phyloP scores from a whole-genome alignment of 2,888 invertebrate genomes.

The Byasa hedistus region DNA sequence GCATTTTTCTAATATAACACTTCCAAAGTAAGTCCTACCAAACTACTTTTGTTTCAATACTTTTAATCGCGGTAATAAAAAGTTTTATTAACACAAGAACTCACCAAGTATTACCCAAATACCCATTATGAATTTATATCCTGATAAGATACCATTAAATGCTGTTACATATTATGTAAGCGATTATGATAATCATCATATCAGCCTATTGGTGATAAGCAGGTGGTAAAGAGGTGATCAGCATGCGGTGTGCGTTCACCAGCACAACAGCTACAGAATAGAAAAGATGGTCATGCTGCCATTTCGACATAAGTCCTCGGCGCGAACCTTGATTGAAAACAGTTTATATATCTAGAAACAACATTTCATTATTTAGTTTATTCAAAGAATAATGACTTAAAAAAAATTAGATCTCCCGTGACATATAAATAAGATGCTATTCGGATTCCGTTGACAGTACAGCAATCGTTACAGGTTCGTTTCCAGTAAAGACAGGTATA shows the following conservation, averaged over 20 bases:
- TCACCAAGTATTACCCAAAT: not conserved
- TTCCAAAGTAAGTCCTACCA: constrained; percentile 4
- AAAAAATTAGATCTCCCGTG: no score
- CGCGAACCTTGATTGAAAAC: constrained; percentile 19
- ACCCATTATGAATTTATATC: not conserved
- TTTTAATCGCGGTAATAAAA: constrained; percentile 4
- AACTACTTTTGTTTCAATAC: constrained; percentile 7
- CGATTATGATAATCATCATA: no score
- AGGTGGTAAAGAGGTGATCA: not conserved
- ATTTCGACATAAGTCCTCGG: constrained; percentile 15
- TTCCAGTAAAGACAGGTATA: no score
- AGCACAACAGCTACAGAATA: constrained; percentile 31
- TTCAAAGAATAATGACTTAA: no score
- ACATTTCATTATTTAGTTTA: no score
- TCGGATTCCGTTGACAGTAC: no score
- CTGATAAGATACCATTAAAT: not conserved
- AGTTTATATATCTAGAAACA: not conserved
- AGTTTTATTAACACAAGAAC: not conserved
- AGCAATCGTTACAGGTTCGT: no score
- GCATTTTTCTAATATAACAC: constrained; percentile 16
- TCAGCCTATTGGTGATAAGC: no score
- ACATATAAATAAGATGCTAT: no score
- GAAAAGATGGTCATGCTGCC: no score
- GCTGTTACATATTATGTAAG: no score
- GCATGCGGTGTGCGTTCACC: constrained; percentile 27